Conservation (phyloP, 2,888 invertebrate species). For the Drosophila eohydei region DNA sequence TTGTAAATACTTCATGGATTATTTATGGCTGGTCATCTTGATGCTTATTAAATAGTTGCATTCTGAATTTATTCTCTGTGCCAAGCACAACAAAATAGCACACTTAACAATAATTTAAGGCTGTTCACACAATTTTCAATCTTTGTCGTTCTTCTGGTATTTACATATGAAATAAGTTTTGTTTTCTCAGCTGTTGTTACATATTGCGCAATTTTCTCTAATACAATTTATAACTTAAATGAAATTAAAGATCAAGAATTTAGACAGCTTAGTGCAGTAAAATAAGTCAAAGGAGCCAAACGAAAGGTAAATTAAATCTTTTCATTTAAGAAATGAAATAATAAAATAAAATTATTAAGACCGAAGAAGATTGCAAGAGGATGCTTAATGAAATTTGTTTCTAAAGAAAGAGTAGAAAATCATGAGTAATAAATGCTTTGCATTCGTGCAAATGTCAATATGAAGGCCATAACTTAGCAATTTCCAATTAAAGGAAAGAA, state of each 20-base stretch:
- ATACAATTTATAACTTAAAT: constrained; percentile 15
- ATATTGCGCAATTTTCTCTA: constrained; percentile 4
- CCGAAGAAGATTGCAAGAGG: neutral
- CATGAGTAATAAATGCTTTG: too few species aligned
- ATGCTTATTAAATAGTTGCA: constrained; percentile 75
- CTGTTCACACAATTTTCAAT: constrained; percentile 36
- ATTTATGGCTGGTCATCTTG: constrained; percentile 65
- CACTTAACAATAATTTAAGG: constrained; percentile 57
- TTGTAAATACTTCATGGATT: constrained; percentile 51
- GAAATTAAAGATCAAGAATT: constrained; percentile 3
- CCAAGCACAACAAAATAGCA: constrained; percentile 12
- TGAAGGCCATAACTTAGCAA: too few species aligned
- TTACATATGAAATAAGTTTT: constrained; percentile 22
- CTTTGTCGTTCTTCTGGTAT: constrained; percentile 19
- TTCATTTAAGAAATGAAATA: neutral
- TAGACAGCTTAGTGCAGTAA: neutral
- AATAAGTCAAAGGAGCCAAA: neutral
- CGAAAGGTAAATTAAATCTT: neutral
- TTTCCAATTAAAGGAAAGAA: too few species aligned
- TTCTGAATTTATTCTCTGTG: constrained; percentile 59
- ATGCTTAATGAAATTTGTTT: too few species aligned
- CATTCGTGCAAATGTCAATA: too few species aligned
- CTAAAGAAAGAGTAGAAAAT: too few species aligned
- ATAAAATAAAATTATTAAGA: neutral
- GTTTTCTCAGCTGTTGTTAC: constrained; percentile 7